phyloP scores from a whole-genome alignment of 2,888 invertebrate species.

The Candidula unifasciata region DNA sequence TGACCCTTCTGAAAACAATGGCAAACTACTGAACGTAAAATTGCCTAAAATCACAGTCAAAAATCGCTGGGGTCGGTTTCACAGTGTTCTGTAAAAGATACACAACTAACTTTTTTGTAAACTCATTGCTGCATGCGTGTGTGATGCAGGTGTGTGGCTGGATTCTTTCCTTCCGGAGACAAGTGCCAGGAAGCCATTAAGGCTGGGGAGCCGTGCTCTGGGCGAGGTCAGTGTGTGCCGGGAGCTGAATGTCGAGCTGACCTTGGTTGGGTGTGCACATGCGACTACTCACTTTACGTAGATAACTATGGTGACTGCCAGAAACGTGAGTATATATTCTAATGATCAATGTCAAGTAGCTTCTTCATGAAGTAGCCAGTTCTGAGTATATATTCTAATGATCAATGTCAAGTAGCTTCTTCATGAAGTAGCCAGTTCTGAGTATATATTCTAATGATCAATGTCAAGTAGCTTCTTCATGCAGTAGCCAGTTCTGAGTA shows the following conservation, averaged over 20 bases:
- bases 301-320: slow-evolving; percentile 41
- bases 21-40: no score
- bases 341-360: neutral
- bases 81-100: no score
- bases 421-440: no score
- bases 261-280: slow-evolving; percentile 25
- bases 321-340: slow-evolving; percentile 22
- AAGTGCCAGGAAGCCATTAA: slow-evolving; percentile 11
- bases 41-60: no score
- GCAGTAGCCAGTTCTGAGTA: no score
- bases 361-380: no score
- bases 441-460: no score
- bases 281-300: slow-evolving; percentile 38
- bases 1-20: no score
- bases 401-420: no score
- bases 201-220: slow-evolving; percentile 46
- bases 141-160: slow-evolving; percentile 23
- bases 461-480: no score
- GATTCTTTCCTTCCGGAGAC: neutral
- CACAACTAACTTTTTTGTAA: neutral
- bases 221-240: slow-evolving; percentile 46
- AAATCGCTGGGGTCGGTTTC: no score
- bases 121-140: neutral
- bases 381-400: no score
- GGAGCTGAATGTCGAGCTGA: slow-evolving; percentile 46